Conservation (phyloP, 1,140 invertebrate genomes). For the Drosophila nebulosa region DNA sequence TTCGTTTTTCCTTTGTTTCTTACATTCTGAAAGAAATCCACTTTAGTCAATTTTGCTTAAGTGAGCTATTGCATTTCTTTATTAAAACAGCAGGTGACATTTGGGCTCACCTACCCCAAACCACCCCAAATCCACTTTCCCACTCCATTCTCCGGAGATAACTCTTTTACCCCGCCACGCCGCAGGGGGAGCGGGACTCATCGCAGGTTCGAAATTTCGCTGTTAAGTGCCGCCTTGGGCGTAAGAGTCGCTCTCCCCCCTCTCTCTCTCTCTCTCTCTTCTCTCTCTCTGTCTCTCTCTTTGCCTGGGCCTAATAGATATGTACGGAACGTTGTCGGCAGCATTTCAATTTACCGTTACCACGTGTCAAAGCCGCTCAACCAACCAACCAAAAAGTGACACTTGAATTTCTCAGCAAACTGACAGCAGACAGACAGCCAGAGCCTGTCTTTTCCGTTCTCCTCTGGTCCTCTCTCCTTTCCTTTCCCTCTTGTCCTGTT, state of each 20-base stretch:
- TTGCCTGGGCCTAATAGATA: slow-evolving; percentile 53
- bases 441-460: background rate
- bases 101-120: too few species aligned
- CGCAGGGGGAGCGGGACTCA: background rate
- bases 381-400: slow-evolving; percentile 69
- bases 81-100: slow-evolving; percentile 32
- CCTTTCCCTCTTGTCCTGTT: slow-evolving; percentile 7
- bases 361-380: slow-evolving; percentile 68
- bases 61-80: slow-evolving; percentile 24
- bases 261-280: too few species aligned
- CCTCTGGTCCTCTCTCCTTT: background rate
- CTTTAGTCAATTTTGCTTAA: background rate
- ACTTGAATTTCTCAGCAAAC: slow-evolving; percentile 42
- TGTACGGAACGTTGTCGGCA: slow-evolving; percentile 63
- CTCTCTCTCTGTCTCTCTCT: too few species aligned
- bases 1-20: too few species aligned
- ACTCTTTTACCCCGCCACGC: background rate
- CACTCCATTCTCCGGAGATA: background rate
- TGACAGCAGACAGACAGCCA: background rate
- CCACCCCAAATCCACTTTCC: too few species aligned
- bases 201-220: slow-evolving; percentile 24
- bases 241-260: too few species aligned
- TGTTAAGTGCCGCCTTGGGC: slow-evolving; percentile 49
- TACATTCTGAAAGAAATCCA: background rate
- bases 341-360: slow-evolving; percentile 76